Conservation (phyloP, 2,797 vertebrate species). For the Streptopelia turtur region DNA sequence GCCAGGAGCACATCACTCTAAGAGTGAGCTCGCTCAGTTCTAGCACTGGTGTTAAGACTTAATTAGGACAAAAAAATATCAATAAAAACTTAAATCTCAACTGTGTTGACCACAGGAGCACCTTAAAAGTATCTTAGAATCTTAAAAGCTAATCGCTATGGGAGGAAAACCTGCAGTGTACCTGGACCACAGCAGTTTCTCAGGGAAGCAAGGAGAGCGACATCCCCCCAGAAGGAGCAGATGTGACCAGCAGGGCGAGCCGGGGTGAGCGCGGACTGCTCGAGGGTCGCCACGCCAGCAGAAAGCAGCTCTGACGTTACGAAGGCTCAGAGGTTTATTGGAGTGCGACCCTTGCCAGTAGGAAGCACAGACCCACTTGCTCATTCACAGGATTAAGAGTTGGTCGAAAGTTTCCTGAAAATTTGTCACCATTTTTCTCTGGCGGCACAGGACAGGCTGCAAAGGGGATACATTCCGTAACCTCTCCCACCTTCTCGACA, state of each 20-base stretch:
- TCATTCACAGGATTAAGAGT: background rate
- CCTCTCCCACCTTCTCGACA: background rate
- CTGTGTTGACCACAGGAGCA: background rate
- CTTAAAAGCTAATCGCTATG: background rate
- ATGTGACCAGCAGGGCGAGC: background rate
- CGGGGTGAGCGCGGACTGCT: fast-evolving
- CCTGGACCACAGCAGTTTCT: background rate
- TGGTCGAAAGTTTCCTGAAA: background rate
- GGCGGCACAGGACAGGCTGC: background rate
- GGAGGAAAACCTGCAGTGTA: background rate
- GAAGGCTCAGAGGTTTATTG: background rate
- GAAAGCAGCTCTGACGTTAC: background rate
- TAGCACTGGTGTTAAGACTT: background rate
- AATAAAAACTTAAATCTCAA: background rate
- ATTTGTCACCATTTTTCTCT: background rate
- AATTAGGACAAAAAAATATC: background rate
- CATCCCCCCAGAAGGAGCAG: background rate
- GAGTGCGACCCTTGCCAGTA: background rate
- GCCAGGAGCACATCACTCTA: background rate
- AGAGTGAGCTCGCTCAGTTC: background rate
- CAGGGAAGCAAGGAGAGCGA: background rate
- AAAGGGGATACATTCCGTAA: background rate
- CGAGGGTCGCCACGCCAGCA: background rate
- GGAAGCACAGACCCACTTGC: background rate
- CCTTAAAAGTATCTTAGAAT: background rate